Percentiles rank a stretch among this genome's conserved stretches.
These are phyloP conservation scores for Metellina segmentata DNA, from an alignment of 2,888 invertebrate genomes.

Conservation along the genomic window DNA sequence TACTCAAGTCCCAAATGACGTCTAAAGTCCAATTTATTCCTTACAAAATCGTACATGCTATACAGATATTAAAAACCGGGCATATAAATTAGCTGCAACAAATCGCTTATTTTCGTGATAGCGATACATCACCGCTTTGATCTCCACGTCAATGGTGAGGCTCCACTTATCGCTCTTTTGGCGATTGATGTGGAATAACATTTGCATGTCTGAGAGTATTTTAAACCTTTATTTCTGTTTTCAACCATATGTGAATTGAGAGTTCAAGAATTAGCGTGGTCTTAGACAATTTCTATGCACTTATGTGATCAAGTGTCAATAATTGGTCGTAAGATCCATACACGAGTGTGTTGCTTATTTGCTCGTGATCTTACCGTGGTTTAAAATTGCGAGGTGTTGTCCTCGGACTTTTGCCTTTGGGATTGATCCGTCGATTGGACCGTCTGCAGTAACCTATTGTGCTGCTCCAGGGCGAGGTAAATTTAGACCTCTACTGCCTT, in stretches of 20 bases:
- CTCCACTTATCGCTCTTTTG: not conserved
- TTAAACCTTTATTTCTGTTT: not conserved
- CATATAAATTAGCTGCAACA: constrained; percentile 68
- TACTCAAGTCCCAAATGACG: constrained; percentile 50
- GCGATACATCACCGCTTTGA: constrained; percentile 46
- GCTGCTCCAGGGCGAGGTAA: too few species aligned
- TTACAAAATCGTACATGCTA: constrained; percentile 23
- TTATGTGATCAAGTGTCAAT: too few species aligned
- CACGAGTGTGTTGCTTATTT: too few species aligned
- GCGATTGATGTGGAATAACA: not conserved
- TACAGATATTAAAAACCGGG: constrained; percentile 61
- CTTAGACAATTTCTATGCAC: too few species aligned
- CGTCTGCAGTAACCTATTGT: too few species aligned
- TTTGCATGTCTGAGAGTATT: not conserved
- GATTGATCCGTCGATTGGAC: too few species aligned
- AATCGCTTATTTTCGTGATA: constrained; percentile 52
- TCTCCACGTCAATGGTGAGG: constrained; percentile 19
- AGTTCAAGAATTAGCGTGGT: too few species aligned
- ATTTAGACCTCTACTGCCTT: too few species aligned
- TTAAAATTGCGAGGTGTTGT: too few species aligned
- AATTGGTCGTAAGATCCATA: too few species aligned
- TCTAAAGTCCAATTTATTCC: constrained; percentile 72
- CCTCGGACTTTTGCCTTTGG: too few species aligned
- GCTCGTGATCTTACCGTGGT: too few species aligned
- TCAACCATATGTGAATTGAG: not conserved